phyloP scores from a whole-genome alignment of 2,113 vertebrate species.

The Laticauda colubrina region DNA sequence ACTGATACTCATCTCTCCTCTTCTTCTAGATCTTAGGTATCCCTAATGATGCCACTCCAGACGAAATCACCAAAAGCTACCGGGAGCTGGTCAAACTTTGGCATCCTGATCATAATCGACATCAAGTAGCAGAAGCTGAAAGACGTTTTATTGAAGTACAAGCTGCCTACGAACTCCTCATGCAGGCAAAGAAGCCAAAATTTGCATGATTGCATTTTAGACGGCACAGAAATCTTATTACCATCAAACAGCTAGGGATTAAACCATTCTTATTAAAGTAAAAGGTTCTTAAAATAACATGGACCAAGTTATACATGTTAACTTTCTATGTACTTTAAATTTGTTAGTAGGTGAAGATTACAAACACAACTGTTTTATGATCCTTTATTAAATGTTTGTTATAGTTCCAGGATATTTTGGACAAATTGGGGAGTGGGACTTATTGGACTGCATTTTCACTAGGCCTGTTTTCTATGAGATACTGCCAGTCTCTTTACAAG shows the following conservation, averaged over 20 bases:
- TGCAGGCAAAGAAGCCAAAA: slow-evolving; percentile 36
- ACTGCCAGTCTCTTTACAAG: not conserved
- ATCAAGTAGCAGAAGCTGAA: slow-evolving; percentile 73
- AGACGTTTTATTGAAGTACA: slow-evolving; percentile 82
- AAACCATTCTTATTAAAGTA: not conserved
- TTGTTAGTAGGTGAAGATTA: not conserved
- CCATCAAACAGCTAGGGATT: not conserved
- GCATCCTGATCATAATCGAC: slow-evolving; percentile 87
- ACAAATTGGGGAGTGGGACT: not conserved
- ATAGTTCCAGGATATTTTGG: not conserved
- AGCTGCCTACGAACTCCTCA: slow-evolving; percentile 80
- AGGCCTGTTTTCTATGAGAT: not conserved
- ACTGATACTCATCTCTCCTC: not conserved
- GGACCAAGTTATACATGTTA: not conserved
- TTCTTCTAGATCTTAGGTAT: slow-evolving; percentile 78
- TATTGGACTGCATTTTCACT: not conserved
- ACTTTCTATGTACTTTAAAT: not conserved
- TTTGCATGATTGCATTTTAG: not conserved
- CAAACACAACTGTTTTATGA: not conserved
- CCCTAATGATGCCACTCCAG: slow-evolving; percentile 67
- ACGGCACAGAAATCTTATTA: not conserved
- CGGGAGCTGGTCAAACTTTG: slow-evolving; percentile 81
- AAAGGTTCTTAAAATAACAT: not conserved
- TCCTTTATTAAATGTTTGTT: not conserved
- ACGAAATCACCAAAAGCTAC: slow-evolving; percentile 81